A percentile compares a stretch with the other conserved stretches of the same genome.
phyloP scores from a whole-genome alignment of 2,113 vertebrate species.

The Gavialis gangeticus region DNA sequence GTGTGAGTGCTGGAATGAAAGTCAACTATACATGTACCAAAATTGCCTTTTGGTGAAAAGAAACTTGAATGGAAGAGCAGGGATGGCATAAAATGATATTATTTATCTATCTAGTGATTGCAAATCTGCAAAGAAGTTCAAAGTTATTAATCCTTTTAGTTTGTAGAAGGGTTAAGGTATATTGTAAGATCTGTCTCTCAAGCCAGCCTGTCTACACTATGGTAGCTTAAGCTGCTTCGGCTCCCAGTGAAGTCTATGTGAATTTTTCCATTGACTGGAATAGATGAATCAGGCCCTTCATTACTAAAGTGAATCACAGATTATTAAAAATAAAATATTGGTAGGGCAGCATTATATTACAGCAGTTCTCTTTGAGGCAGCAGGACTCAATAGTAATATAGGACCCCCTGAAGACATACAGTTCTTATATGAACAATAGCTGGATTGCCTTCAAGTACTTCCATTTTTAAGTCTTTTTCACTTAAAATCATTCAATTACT shows the following conservation, averaged over 20 bases:
- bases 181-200: neutral
- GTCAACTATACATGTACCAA: neutral
- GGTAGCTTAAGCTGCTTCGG: neutral
- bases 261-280: neutral
- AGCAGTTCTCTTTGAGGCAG: neutral
- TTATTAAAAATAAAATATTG: neutral
- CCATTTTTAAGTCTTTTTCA: constrained; percentile 15
- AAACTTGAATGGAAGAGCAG: neutral
- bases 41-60: neutral
- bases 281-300: neutral
- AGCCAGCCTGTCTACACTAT: neutral
- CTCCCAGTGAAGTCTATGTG: neutral
- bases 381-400: neutral
- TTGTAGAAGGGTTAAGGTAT: neutral
- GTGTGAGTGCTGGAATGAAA: fast-evolving
- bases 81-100: neutral
- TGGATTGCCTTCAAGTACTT: neutral
- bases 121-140: too few relatives aligned
- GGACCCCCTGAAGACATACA: neutral
- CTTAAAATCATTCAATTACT: constrained; percentile 18
- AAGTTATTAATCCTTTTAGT: too few relatives aligned
- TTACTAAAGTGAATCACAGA: neutral
- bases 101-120: neutral
- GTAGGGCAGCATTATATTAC: neutral
- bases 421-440: neutral